Conservation (phyloP, 2,113 vertebrate species). For the Odobenus rosmarus region DNA sequence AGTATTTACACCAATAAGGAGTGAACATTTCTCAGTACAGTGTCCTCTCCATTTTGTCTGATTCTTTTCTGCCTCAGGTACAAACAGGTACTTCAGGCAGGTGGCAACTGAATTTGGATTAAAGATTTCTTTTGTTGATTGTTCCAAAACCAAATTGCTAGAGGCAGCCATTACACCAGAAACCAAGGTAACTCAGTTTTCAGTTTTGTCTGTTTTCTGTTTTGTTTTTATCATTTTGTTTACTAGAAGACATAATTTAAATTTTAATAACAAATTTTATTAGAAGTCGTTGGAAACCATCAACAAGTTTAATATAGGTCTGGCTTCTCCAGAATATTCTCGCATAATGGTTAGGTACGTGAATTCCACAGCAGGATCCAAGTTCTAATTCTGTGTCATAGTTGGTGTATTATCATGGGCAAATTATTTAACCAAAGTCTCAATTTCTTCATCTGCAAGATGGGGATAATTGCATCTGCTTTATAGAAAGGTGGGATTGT, state of each 20-base stretch:
- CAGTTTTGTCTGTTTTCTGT: not conserved
- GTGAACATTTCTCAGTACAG: not conserved
- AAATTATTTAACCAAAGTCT: constrained; percentile 15
- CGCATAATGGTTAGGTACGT: not conserved
- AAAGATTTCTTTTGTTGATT: constrained; percentile 91
- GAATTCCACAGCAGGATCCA: not conserved
- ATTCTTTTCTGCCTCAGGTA: constrained; percentile 86
- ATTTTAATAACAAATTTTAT: not conserved
- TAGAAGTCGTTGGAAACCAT: not conserved
- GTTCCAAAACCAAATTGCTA: constrained; percentile 86
- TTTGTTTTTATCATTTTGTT: constrained; percentile 23
- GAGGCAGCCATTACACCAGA: constrained; percentile 91
- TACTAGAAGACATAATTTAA: constrained; percentile 27
- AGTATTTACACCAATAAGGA: not conserved
- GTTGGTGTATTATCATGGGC: not conserved
- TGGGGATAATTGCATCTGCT: not conserved
- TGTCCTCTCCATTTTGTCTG: constrained; percentile 4
- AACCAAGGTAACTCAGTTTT: constrained; percentile 90
- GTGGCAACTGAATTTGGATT: constrained; percentile 88
- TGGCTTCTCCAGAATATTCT: not conserved
- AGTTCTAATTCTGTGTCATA: not conserved
- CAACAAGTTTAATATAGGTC: not conserved
- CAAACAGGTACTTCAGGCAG: constrained; percentile 92
- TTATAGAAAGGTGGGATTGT: not conserved
- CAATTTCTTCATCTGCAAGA: constrained; percentile 13